Conservation (phyloP, 1,140 invertebrate species). For the Cherax destructor region DNA sequence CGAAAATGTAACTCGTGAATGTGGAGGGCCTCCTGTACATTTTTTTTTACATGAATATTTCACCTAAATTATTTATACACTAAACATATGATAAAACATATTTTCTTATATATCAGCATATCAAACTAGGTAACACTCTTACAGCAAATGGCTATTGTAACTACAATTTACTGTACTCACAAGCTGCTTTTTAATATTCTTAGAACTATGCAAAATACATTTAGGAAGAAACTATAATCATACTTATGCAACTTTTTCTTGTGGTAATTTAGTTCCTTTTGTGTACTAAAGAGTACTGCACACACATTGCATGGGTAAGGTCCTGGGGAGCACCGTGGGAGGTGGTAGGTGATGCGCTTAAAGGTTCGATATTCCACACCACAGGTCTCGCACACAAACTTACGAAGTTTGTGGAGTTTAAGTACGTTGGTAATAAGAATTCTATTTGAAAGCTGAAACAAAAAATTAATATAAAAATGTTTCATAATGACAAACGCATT, state of each 20-base stretch:
- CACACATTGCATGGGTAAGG: slow-evolving; percentile 73
- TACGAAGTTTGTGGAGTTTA: slow-evolving; percentile 69
- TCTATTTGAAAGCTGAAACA: slow-evolving; percentile 45
- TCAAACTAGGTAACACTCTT: no score
- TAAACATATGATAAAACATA: no score
- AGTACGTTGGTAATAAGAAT: slow-evolving; percentile 68
- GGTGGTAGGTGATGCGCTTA: slow-evolving; percentile 72
- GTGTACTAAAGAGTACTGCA: slow-evolving; percentile 54
- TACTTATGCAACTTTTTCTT: slow-evolving; percentile 73
- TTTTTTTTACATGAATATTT: no score
- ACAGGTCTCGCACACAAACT: slow-evolving; percentile 72
- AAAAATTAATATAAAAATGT: not conserved
- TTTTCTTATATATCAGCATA: no score
- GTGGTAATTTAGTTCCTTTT: slow-evolving; percentile 71
- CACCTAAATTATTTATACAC: no score
- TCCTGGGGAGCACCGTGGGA: slow-evolving; percentile 71
- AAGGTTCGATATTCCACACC: slow-evolving; percentile 72
- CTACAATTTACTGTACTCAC: no score
- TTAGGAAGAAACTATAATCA: slow-evolving; percentile 7
- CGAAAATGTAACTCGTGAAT: no score
- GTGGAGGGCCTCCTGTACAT: no score
- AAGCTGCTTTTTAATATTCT: no score
- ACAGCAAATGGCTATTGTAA: no score
- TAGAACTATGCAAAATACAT: no score
- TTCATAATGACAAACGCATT: not conserved